Evolutionary conservation across 2,113 vertebrate species (phyloP).

Genomic region (Brachypteracias leptosomus): DNA sequence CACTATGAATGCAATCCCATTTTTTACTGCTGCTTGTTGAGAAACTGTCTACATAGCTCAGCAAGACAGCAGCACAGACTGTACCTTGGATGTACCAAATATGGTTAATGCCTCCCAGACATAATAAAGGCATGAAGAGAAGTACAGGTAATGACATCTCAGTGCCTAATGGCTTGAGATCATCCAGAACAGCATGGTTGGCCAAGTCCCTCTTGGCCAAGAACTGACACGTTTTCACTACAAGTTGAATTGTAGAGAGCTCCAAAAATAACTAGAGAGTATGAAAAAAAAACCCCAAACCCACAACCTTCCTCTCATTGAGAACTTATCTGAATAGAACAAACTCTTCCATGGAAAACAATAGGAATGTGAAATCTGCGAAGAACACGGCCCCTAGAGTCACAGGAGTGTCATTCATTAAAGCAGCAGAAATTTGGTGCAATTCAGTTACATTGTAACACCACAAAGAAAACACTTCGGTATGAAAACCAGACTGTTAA

Average conservation of each 20-base stretch:
- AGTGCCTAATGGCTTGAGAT: background rate
- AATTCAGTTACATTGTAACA: background rate
- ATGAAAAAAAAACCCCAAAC: background rate
- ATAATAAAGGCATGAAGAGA: background rate
- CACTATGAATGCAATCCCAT: background rate
- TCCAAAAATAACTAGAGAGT: background rate
- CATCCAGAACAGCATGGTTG: background rate
- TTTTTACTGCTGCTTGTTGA: background rate
- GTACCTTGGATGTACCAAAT: background rate
- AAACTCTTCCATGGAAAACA: background rate
- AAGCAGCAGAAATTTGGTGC: background rate
- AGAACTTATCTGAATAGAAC: background rate
- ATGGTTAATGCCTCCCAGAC: background rate
- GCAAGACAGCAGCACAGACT: background rate
- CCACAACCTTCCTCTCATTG: background rate
- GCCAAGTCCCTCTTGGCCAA: background rate
- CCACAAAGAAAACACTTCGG: background rate
- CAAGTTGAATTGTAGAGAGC: background rate
- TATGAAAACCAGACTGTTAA: background rate
- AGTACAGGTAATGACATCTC: background rate
- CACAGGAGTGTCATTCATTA: background rate
- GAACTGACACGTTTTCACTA: background rate
- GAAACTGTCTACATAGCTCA: background rate
- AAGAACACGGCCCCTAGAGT: background rate
- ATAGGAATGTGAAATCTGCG: background rate